phyloP scores from a whole-genome alignment of 2,797 vertebrate species.

The Muraenolepis orangiensis region DNA sequence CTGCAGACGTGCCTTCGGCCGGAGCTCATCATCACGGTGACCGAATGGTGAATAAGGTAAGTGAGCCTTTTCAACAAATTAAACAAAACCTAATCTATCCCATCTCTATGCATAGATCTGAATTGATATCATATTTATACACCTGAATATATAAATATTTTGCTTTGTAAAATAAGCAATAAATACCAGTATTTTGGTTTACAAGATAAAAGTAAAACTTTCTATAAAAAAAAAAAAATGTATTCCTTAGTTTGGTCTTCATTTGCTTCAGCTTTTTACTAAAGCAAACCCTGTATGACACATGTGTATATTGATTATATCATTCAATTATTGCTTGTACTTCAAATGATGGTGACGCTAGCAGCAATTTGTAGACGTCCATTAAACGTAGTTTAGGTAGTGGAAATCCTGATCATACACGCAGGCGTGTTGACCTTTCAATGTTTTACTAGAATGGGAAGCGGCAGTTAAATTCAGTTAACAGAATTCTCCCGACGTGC shows the following conservation, averaged over 20 bases:
- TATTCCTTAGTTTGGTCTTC: neutral
- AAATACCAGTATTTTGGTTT: neutral
- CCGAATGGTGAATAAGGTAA: slow-evolving; percentile 38
- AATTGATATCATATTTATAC: neutral
- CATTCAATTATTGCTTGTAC: neutral
- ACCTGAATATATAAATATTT: neutral
- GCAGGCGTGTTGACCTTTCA: slow-evolving; percentile 37
- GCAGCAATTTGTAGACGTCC: neutral
- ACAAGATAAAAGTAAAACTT: neutral
- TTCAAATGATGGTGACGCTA: neutral
- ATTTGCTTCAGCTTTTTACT: neutral
- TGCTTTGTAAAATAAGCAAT: neutral
- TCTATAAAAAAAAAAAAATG: neutral
- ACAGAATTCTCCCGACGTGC: slow-evolving; percentile 7
- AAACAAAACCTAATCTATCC: neutral
- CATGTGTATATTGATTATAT: neutral
- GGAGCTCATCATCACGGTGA: neutral
- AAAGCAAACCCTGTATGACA: too few species aligned
- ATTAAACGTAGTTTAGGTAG: neutral
- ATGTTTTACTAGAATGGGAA: slow-evolving; percentile 42
- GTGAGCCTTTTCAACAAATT: slow-evolving; percentile 18
- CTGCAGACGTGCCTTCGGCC: slow-evolving; percentile 7
- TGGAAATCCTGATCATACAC: slow-evolving; percentile 25
- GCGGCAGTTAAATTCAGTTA: slow-evolving; percentile 33
- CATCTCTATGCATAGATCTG: neutral